Evolutionary conservation across 1,140 invertebrate genomes (phyloP).

Genomic region (Drosophila santomea): DNA sequence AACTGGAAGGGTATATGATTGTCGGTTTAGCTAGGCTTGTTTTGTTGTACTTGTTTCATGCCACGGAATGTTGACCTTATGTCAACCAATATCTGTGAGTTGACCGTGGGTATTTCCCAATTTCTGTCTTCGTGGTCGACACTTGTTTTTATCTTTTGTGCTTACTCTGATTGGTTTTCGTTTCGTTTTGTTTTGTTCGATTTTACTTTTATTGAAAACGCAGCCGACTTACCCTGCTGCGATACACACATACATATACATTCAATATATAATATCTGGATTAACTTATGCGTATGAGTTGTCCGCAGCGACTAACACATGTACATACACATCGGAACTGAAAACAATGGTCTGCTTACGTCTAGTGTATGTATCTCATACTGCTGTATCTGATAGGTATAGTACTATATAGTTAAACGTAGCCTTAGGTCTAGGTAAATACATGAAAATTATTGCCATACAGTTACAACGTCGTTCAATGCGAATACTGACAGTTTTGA

Average conservation of each 20-base stretch:
- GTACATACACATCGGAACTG: constrained; percentile 36
- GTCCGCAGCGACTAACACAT: constrained; percentile 40
- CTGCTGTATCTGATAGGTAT: constrained; percentile 24
- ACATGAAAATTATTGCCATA: constrained; percentile 83
- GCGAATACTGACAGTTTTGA: constrained; percentile 74
- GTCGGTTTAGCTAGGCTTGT: not conserved
- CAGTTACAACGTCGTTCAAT: constrained; percentile 80
- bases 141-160: constrained; percentile 49
- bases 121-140: constrained; percentile 65
- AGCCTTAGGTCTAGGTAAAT: constrained; percentile 72
- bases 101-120: constrained; percentile 27
- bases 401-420: constrained; percentile 34
- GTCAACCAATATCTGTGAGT: constrained; percentile 21
- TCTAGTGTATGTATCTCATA: constrained; percentile 34
- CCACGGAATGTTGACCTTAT: constrained; percentile 18
- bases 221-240: constrained; percentile 57
- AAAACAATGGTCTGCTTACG: constrained; percentile 47
- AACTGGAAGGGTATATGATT: not conserved
- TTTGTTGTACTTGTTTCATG: not conserved
- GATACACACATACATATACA: constrained; percentile 56
- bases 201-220: constrained; percentile 70
- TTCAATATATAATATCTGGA: constrained; percentile 30
- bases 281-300: constrained; percentile 34
- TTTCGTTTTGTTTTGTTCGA: constrained; percentile 42
- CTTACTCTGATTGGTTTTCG: constrained; percentile 28